Base-by-base conservation (phyloP, 53 echinoderm and acorn worm species). In the Apostichopus leukothele region DNA sequence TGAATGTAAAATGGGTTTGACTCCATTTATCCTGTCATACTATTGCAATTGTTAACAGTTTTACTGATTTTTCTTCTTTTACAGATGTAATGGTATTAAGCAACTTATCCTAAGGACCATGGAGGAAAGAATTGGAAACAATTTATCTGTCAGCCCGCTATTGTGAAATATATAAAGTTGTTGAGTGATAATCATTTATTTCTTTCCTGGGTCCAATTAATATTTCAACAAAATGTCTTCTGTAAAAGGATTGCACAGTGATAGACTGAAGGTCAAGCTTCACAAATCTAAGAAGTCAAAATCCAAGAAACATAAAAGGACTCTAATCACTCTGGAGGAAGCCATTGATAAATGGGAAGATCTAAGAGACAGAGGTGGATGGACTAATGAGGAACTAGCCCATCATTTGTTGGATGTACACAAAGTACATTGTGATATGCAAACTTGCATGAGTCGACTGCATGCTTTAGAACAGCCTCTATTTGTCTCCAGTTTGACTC, bases 371-470 rank as follows among this genome's bases (percentile, higher is more conserved):
- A 18, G 20, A 18, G 71, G 71, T 16, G 71, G 71, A 6, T 71
- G 71, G 71, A 71, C 71, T 18, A 19, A 71, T 18, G 71, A 71
- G 20, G 71, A 18, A n/a, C 71, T 71, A 5, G 71, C 71, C 6
- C 20, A 16, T 6, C 71, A 71, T 71, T 5, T 71, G 71, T 71
- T 71, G 71, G 71, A 71, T 18, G n/a, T 71, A 18, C 71, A 71
- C 71, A 71, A 71, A 71, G 20, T 71, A 19, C 71, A 71, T 71
- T 71, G 71, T 71, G 71, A 71, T 71, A n/a, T 19, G 71, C 16
- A 71, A 71, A 16, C 71, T 6, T 71, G 71, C 18, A 71, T 71
- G 6, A 18, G 16, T n/a, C 18, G n/a, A 6, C 20, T 71, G 20
- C 71, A 71, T 71, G 14, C 71, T n/a, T 16, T 71, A 71, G 18